Conservation (phyloP, 2,888 invertebrate species). For the Stegophylla sp. region DNA sequence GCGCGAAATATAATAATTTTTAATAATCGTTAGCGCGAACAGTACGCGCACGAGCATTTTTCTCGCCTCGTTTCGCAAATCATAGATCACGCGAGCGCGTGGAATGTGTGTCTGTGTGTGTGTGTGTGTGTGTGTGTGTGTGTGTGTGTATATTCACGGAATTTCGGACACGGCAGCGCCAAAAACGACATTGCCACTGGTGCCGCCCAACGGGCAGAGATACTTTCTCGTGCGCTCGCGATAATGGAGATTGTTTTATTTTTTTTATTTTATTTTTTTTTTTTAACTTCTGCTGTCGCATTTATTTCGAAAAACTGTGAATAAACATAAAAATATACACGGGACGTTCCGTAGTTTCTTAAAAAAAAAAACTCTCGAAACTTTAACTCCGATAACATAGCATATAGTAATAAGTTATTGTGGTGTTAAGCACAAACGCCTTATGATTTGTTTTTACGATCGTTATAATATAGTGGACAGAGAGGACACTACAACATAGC, state of each 20-base stretch:
- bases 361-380: neutral
- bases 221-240: conserved; percentile 7
- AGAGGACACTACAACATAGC: no score
- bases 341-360: neutral
- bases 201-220: neutral
- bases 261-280: conserved; percentile 30
- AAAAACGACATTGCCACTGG: conserved; percentile 20
- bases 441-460: no score
- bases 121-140: no score
- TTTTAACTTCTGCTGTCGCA: conserved; percentile 9
- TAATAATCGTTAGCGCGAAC: conserved; percentile 57
- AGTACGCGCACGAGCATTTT: conserved; percentile 9
- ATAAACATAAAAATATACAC: neutral
- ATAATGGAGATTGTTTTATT: conserved; percentile 10
- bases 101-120: no score
- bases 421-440: no score
- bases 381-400: no score
- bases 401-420: no score
- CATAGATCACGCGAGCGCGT: conserved; percentile 57
- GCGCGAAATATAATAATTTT: conserved; percentile 54
- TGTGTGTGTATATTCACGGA: conserved; percentile 6
- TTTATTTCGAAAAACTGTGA: conserved; percentile 13
- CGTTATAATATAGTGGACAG: no score
- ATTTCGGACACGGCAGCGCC: conserved; percentile 42
- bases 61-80: conserved; percentile 39